Base-by-base conservation (phyloP, 2,797 vertebrate species). In the Bufotes viridis region DNA sequence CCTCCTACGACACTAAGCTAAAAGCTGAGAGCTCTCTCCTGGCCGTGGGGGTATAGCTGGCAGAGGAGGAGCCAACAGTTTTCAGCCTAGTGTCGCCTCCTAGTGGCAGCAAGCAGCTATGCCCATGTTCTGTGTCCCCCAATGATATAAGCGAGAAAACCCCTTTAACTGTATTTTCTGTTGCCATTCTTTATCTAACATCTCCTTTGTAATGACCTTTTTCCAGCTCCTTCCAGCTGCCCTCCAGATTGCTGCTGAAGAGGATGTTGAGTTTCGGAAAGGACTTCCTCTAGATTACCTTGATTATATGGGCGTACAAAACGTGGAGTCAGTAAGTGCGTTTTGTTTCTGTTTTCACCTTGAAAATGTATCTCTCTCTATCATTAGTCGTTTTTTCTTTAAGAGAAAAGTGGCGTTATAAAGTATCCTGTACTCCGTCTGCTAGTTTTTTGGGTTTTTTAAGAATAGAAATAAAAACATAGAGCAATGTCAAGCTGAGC, bases 281-380 rank as follows among this genome's bases (percentile, higher is more conserved):
- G 98, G 98, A 0, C 95, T 99, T 86, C 98, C 98, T 18, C 91
- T 96, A 69, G 97, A 97, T 91, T 99, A 97, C 91, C 90, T 99
- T 90, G 93, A 93, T 0, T 99, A 97, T 91, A 99, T 98, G 97
- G 98, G 98, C 1, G 96, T 98, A 0, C 94, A 98, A 92, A 96
- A 98, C 91, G 97, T 96, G 0, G 98, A 99, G 15, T 95, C 94
- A 92, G 90, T 93, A 88, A 85, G 79, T 57, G 55, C 4, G 12
- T 70, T 81, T 55, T 60, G 10, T 70, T 53, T 72, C 7, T 60
- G 3, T 69, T 78, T 79, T 24, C 4, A 58, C 18, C 58, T 61
- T 34, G 49, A 57, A 57, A 26, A 9, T 24, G 17, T 26, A 26
- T 22, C 22, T 18, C 3, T 20, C 57, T 79, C 13, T 78, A 29